phyloP scores from a whole-genome alignment of 2,888 invertebrate genomes.

The Taphrorychus bicolor region DNA sequence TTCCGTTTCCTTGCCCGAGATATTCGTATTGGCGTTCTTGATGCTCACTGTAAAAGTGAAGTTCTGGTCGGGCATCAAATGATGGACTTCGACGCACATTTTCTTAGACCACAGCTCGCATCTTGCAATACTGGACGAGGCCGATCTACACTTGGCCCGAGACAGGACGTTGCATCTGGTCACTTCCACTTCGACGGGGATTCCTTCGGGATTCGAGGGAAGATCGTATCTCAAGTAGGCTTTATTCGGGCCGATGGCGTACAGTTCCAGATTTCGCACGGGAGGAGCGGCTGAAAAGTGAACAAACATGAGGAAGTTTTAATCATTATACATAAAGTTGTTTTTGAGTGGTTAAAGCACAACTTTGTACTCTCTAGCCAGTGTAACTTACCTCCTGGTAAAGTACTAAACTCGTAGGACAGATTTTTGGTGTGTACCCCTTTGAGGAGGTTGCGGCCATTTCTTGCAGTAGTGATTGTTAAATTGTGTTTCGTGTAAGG shows the following conservation, averaged over 20 bases:
- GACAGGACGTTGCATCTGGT: conserved; percentile 49
- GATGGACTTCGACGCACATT: conserved; percentile 49
- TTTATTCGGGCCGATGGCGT: conserved; percentile 49
- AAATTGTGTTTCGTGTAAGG: conserved; percentile 51
- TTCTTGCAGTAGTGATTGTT: conserved; percentile 49
- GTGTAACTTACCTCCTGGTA: conserved; percentile 50
- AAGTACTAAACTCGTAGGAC: conserved; percentile 50
- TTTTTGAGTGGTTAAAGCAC: too few species aligned
- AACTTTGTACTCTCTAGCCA: background rate
- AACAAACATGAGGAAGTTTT: conserved; percentile 6
- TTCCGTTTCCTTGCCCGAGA: conserved; percentile 48
- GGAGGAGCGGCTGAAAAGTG: conserved; percentile 51
- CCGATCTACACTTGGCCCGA: conserved; percentile 48
- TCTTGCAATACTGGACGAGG: conserved; percentile 43
- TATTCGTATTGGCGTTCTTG: conserved; percentile 50
- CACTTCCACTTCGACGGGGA: conserved; percentile 48
- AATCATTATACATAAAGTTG: too few species aligned
- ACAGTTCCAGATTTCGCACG: conserved; percentile 52
- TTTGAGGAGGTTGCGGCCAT: conserved; percentile 43
- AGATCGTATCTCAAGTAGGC: conserved; percentile 53
- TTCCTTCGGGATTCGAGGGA: conserved; percentile 48
- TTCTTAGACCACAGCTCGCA: conserved; percentile 52
- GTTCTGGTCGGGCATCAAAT: conserved; percentile 47
- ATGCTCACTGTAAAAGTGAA: conserved; percentile 51
- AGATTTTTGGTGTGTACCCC: conserved; percentile 41